phyloP scores from a whole-genome alignment of 2,888 invertebrate genomes.

The Drosophila mimetica region DNA sequence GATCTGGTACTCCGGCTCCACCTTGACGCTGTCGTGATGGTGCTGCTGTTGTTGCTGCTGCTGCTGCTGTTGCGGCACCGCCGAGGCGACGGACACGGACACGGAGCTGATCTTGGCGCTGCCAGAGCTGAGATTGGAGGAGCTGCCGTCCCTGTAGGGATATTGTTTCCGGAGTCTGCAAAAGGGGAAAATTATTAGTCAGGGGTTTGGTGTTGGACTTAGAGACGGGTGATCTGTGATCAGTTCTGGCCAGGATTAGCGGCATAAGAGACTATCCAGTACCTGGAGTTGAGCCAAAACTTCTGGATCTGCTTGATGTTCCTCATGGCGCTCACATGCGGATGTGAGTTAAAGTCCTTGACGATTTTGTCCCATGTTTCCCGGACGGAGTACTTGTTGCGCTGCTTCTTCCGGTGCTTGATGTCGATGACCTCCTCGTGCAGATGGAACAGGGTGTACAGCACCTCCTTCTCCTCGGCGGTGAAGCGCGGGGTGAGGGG shows the following conservation, averaged over 20 bases:
- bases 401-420: slow-evolving; percentile 82
- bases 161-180: slow-evolving; percentile 83
- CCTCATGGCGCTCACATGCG: slow-evolving; percentile 79
- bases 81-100: slow-evolving; percentile 14
- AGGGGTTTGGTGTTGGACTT: too few relatives aligned
- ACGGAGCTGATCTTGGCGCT: slow-evolving; percentile 34
- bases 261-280: not conserved
- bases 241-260: too few relatives aligned
- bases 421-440: slow-evolving; percentile 84
- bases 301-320: slow-evolving; percentile 84
- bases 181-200: not conserved
- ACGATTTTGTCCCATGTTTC: slow-evolving; percentile 84
- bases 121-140: slow-evolving; percentile 29
- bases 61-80: slow-evolving; percentile 51
- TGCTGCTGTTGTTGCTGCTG: slow-evolving; percentile 61
- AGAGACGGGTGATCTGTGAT: not conserved
- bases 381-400: slow-evolving; percentile 82
- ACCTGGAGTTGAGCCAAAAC: slow-evolving; percentile 84
- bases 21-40: slow-evolving; percentile 71
- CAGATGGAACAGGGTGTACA: slow-evolving; percentile 80
- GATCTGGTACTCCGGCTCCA: slow-evolving; percentile 81
- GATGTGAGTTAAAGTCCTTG: slow-evolving; percentile 81
- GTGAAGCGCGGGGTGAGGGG: slow-evolving; percentile 83
- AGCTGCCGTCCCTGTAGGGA: slow-evolving; percentile 68
- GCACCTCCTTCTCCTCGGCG: slow-evolving; percentile 82